These are phyloP conservation scores for Catharus ustulatus DNA, from an alignment of 2,797 vertebrate species.

Conservation along the genomic window DNA sequence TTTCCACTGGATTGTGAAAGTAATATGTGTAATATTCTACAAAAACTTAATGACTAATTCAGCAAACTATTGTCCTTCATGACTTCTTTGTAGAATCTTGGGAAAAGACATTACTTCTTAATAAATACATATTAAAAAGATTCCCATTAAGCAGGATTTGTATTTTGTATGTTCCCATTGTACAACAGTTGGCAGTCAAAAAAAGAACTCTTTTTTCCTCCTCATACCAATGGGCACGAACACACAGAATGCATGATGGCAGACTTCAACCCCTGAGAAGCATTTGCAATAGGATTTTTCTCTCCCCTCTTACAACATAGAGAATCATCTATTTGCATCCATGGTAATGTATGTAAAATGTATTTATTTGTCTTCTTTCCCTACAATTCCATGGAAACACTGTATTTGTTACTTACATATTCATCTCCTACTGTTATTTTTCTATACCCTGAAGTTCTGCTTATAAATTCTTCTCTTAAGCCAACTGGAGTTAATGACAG, in stretches of 20 bases:
- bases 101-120: not conserved
- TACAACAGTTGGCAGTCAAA: not conserved
- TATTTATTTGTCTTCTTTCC: conserved; percentile 27
- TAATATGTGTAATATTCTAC: not conserved
- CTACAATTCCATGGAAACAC: conserved; percentile 19
- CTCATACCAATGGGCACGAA: not conserved
- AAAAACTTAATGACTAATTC: not conserved
- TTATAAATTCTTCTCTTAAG: conserved; percentile 9
- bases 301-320: not conserved
- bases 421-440: conserved; percentile 58
- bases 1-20: not conserved
- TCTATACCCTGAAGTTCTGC: conserved; percentile 21
- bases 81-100: not conserved
- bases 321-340: not conserved
- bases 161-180: not conserved
- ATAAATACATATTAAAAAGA: not conserved
- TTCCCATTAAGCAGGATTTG: not conserved
- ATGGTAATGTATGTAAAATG: not conserved
- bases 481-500: not conserved
- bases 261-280: not conserved
- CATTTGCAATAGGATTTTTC: not conserved
- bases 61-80: not conserved
- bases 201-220: not conserved
- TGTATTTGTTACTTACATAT: conserved; percentile 40
- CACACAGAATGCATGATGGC: not conserved